Evolutionary conservation across 2,888 invertebrate genomes (phyloP).

Genomic region (Pyrochroa serraticornis): DNA sequence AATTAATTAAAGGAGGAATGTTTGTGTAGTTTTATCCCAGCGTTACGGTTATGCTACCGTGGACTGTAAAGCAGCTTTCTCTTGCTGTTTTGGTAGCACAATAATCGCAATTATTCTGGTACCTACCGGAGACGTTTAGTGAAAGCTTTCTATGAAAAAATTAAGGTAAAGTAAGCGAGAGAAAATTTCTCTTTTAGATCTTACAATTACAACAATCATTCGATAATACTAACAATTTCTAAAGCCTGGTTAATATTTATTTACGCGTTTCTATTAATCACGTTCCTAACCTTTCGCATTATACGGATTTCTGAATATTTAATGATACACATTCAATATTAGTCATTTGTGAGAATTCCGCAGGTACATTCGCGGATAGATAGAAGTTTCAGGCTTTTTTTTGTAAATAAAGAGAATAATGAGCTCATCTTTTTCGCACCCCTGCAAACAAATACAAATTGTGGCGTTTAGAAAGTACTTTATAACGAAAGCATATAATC

Average conservation of each 20-base stretch:
- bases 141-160: slow-evolving; percentile 20
- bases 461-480: too few species aligned
- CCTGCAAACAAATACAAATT: too few species aligned
- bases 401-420: too few species aligned
- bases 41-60: too few species aligned
- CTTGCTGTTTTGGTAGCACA: slow-evolving; percentile 9
- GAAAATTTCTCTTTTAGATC: too few species aligned
- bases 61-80: slow-evolving; percentile 10
- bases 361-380: neutral
- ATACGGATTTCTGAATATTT: slow-evolving; percentile 8
- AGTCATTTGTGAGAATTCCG: slow-evolving; percentile 3
- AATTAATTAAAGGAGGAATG: too few species aligned
- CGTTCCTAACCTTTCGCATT: slow-evolving; percentile 24
- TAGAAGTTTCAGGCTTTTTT: too few species aligned
- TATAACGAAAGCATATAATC: too few species aligned
- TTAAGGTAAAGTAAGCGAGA: neutral
- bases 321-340: slow-evolving; percentile 10
- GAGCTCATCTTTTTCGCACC: too few species aligned
- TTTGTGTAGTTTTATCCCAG: too few species aligned
- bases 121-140: slow-evolving; percentile 12
- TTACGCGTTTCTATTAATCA: slow-evolving; percentile 9
- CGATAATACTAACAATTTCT: slow-evolving; percentile 5
- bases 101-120: slow-evolving; percentile 14
- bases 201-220: neutral
- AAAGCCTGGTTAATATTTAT: neutral